Conservation (phyloP, 2,113 vertebrate species). For the Onychorhynchus coronatus region DNA sequence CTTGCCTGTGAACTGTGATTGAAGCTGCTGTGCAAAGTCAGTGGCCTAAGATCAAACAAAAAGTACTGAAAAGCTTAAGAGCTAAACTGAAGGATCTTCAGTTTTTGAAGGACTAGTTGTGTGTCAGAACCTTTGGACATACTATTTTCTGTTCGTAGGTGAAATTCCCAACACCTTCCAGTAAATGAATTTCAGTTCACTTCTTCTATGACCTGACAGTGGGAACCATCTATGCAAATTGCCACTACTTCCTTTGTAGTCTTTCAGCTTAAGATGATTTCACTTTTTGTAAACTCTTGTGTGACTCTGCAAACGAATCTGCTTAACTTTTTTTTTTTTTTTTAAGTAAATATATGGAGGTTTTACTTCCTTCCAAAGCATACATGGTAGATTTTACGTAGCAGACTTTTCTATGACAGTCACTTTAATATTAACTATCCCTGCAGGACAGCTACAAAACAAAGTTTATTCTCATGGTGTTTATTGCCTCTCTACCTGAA, state of each 20-base stretch:
- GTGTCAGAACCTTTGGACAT: not conserved
- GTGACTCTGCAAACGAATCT: not conserved
- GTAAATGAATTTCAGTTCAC: not conserved
- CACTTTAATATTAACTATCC: not conserved
- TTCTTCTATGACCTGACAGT: not conserved
- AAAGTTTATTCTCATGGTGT: not conserved
- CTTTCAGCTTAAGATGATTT: not conserved
- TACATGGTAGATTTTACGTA: rapidly evolving
- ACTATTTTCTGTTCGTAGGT: not conserved
- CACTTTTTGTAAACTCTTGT: not conserved
- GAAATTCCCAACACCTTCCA: not conserved
- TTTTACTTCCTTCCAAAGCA: not conserved
- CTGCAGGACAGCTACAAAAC: not conserved
- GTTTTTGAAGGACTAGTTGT: not conserved
- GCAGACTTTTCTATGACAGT: not conserved
- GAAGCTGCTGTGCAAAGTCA: conserved; percentile 33
- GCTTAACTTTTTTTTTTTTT: not conserved
- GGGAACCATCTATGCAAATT: not conserved
- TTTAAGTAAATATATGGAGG: not conserved
- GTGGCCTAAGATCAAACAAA: conserved; percentile 17
- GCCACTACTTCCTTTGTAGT: not conserved
- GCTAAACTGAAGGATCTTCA: not conserved
- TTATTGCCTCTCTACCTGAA: not conserved
- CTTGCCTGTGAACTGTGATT: conserved; percentile 34
- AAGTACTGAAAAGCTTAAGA: conserved; percentile 17